phyloP scores from a whole-genome alignment of 2,888 invertebrate genomes.

The Drosophila kuntzei region DNA sequence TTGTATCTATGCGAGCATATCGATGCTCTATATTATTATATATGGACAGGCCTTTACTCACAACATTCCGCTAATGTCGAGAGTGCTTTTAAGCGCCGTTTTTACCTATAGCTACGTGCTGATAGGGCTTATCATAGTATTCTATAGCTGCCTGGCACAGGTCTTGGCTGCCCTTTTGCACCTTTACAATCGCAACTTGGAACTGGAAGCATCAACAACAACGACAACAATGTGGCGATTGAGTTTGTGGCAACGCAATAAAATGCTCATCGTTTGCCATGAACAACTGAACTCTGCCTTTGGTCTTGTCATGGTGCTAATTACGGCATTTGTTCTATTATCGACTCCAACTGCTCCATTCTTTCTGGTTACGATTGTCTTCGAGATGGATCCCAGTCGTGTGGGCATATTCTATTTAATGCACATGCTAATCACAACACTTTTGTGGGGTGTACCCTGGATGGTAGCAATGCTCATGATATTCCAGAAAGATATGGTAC shows the following conservation, averaged over 20 bases:
- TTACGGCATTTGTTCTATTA: conserved; percentile 57
- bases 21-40: not conserved
- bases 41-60: conserved; percentile 5
- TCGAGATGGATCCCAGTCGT: conserved; percentile 32
- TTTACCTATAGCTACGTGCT: conserved; percentile 50
- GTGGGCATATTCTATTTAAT: not conserved
- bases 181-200: conserved; percentile 54
- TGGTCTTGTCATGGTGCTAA: conserved; percentile 58
- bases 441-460: conserved; percentile 59
- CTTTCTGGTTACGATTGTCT: conserved; percentile 59
- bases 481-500: conserved; percentile 49
- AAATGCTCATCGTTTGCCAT: conserved; percentile 60
- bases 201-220: conserved; percentile 1
- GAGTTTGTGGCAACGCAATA: conserved; percentile 52
- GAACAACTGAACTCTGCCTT: conserved; percentile 59
- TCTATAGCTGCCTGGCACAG: conserved; percentile 59
- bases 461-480: conserved; percentile 33
- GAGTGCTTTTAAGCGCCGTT: conserved; percentile 24
- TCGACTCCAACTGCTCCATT: conserved; percentile 64
- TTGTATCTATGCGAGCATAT: conserved; percentile 35
- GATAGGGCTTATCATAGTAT: conserved; percentile 55
- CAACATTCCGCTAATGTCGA: not conserved
- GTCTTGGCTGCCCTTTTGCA: conserved; percentile 52
- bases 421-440: not conserved
- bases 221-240: conserved; percentile 20